Evolutionary conservation across 2,888 invertebrate genomes (phyloP).

Genomic region (Ecliptopera silaceata): DNA sequence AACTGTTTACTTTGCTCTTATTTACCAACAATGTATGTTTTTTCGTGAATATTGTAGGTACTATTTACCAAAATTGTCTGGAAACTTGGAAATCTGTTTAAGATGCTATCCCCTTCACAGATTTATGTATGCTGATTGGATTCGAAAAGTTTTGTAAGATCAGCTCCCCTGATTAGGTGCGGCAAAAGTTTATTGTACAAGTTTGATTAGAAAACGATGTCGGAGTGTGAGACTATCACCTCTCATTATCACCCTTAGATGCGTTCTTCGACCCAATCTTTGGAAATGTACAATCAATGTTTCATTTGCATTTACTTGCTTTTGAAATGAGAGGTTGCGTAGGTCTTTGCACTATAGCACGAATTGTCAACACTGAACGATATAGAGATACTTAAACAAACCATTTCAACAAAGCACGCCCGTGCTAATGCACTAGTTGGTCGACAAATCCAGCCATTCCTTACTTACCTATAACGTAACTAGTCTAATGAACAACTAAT

Average conservation of each 20-base stretch:
- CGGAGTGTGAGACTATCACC: conserved; percentile 49
- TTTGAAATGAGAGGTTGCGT: not conserved
- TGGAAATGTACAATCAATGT: conserved; percentile 36
- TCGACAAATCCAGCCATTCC: too few relatives aligned
- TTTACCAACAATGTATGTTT: too few relatives aligned
- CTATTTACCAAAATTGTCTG: conserved; percentile 10
- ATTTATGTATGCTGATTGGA: conserved; percentile 65
- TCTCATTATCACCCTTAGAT: conserved; percentile 50
- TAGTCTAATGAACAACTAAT: too few relatives aligned
- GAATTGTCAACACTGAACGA: too few relatives aligned
- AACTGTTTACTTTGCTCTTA: not conserved
- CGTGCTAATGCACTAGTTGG: too few relatives aligned
- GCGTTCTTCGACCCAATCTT: conserved; percentile 47
- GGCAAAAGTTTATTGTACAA: conserved; percentile 62
- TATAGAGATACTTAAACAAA: too few relatives aligned
- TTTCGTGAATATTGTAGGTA: not conserved
- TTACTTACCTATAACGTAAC: too few relatives aligned
- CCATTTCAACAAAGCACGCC: too few relatives aligned
- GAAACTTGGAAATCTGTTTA: conserved; percentile 45
- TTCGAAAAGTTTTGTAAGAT: conserved; percentile 50
- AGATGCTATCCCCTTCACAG: conserved; percentile 47
- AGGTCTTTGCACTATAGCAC: too few relatives aligned
- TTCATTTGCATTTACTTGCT: conserved; percentile 12
- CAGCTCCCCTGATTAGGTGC: conserved; percentile 58
- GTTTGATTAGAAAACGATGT: conserved; percentile 69